These are phyloP conservation scores for Drosophila kohkoa DNA, from an alignment of 1,140 invertebrate genomes.

Conservation along the genomic window DNA sequence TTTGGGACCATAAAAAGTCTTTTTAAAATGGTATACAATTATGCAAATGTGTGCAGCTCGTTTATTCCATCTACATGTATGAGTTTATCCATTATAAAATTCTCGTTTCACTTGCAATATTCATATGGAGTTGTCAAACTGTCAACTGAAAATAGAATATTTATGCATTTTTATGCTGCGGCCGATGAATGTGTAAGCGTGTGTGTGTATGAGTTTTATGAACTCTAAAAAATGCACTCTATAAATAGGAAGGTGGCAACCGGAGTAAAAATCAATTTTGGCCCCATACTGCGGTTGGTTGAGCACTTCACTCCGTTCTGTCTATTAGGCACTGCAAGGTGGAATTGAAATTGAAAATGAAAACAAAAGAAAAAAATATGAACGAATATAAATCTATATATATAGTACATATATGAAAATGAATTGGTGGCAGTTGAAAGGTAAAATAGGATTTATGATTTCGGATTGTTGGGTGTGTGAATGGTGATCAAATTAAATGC, in stretches of 20 bases:
- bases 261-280: constrained; percentile 63
- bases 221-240: constrained; percentile 59
- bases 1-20: not conserved
- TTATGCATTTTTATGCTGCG: constrained; percentile 68
- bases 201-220: constrained; percentile 53
- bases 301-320: constrained; percentile 8
- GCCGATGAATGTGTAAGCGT: constrained; percentile 1
- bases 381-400: not conserved
- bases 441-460: not conserved
- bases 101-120: constrained; percentile 62
- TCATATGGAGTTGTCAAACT: constrained; percentile 78
- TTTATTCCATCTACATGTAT: constrained; percentile 52
- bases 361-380: not conserved
- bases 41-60: constrained; percentile 29
- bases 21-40: constrained; percentile 30
- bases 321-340: constrained; percentile 35
- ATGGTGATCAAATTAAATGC: constrained; percentile 6
- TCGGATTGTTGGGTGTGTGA: not conserved
- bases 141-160: constrained; percentile 79
- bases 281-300: constrained; percentile 71
- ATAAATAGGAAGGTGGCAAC: constrained; percentile 66
- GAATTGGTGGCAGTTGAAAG: not conserved
- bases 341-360: constrained; percentile 13
- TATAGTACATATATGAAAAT: not conserved
- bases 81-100: constrained; percentile 65